Evolutionary conservation across 1,140 invertebrate genomes (phyloP), one percentile per base, ranked within the genome.

Genomic region (Lepidurus arcticus): DNA sequence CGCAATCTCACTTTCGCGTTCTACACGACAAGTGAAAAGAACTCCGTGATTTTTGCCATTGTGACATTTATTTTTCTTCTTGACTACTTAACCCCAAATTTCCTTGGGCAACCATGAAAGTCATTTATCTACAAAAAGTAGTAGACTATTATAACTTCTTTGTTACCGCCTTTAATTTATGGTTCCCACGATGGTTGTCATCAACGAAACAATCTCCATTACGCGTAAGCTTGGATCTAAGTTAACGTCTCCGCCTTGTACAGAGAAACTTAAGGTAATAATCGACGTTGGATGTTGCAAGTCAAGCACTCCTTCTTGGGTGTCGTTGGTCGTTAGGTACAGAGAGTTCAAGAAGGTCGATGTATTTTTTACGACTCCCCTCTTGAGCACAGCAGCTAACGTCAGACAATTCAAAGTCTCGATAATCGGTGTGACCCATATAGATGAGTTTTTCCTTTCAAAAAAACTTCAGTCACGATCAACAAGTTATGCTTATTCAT

Each of bases 281-380:
- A 65, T 65, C 53, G 53, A 21, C 53, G 9, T 21, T 16, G 21
- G 53, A 65, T n/a, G 53, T 65, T 65, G 53, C 53, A 65, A 11
- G 53, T 21, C 21, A 13, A 65, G 53, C n/a, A 65, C n/a, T 13
- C 53, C 13, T 16, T 65, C 16, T 16, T 65, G 8, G 16, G 53
- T 7, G 16, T 13, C 53, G 53, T 65, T n/a, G 7, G 21, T 65
- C 21, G 16, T 21, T 7, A 65, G 16, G 53, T 65, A 65, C 53
- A 13, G 53, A 65, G 53, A 65, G 53, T 65, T 65, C 53, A 65
- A 65, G 53, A 65, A 65, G 53, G 53, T 65, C 53, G 16, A n/a
- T 7, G 7, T 21, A 16, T 65, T 65, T 47, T 65, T 65, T 65
- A 65, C 53, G 53, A 65, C 53, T 13, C 53, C 53, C 53, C 16